Evolutionary conservation across 2,113 vertebrate genomes (phyloP), one percentile per base, ranked within the genome.

Genomic region (Sphyrna mokarran): DNA sequence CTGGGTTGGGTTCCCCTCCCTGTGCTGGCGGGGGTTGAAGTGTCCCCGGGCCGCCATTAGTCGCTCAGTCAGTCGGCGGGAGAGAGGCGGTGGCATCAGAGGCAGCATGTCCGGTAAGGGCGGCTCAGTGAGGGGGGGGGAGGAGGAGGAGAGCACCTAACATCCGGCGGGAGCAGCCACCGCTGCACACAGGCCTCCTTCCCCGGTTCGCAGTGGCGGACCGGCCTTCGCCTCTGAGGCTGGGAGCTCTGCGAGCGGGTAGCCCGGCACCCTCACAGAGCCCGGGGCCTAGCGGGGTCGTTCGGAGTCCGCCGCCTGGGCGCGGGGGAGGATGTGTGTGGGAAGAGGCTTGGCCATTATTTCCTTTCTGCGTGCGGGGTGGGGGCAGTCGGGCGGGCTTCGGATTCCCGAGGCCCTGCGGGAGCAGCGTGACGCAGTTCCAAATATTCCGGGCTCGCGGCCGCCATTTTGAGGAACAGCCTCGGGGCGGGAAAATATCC

Each of bases 71-170:
- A 54, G 94, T 26, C 37, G 43, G 22, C 9, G 93, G 13, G 3
- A 23, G 40, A 22, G 68, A 16, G 18, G 11, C 29, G 23, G 7
- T 11, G 54, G 26, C 7, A 20, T 1, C 29, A 0, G 86, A 23
- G 5, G 54, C 54, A 90, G 87, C 94, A 95, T 95, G 94, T 95
- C 94, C 22, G 94, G 94, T 95, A 95, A 95, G 94, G 14, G 20
- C 63, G 11, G 9, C 29, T 26, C 8, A 54, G 48, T 54, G 0
- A 26, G 9, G 6, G 70, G 70, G 6, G 23, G 10, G 63, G 63
- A 14, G n/a, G n/a, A n/a, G n/a, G n/a, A 63, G 0, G 26, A 29
- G 26, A 72, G 6, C 4, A 26, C 20, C 20, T 23, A 9, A 26
- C 7, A 7, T 9, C 23, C 29, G 26, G 5, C 23, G 26, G 70